Evolutionary conservation across 2,113 vertebrate species (phyloP), one percentile per base, ranked within the genome.

Genomic region (Orycteropus afer): DNA sequence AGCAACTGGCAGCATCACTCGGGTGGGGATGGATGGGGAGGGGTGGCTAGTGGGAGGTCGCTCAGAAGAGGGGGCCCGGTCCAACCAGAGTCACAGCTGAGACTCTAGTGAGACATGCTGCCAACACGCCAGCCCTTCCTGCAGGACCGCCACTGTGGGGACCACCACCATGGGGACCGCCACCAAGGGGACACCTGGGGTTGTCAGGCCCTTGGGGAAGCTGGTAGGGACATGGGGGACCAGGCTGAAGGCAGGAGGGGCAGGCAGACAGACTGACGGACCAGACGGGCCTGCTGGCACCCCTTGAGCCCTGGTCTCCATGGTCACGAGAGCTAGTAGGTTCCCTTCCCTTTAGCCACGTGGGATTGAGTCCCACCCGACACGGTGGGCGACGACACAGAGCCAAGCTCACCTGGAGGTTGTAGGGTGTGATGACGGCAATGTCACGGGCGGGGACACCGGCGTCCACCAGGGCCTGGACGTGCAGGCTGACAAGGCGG

Each of bases 391-490:
- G 29, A 71, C 6, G 4, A 2, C 13, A 13, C 40, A n/a, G n/a
- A 20, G 7, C 1, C 0, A 34, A 17, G 0, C 96, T 85, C 96
- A 99, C 99, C 98, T 99, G 99, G 13, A 99, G 98, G 97, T 99
- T 99, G 97, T 99, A 99, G 0, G 99, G 99, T 0, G 99, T 98
- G 89, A 99, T 99, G 71, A 99, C 98, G 0, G 99, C 99, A 0
- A 99, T 98, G 96, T 99, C 99, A 76, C 97, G 97, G 0, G 99
- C 98, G 94, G 97, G 99, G 71, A 99, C 97, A 0, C 99, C 99
- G 2, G 99, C 99, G 0, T 98, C 98, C 90, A 98, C 98, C 98
- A 99, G 97, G 8, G 99, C 98, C 73, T 99, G 99, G 95, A 99
- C 49, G 18, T 99, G 99, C 85, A 99, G 61, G 32, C 98, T 96